Base-by-base conservation (phyloP, 2,113 vertebrate species). In the Tupaia tana region DNA sequence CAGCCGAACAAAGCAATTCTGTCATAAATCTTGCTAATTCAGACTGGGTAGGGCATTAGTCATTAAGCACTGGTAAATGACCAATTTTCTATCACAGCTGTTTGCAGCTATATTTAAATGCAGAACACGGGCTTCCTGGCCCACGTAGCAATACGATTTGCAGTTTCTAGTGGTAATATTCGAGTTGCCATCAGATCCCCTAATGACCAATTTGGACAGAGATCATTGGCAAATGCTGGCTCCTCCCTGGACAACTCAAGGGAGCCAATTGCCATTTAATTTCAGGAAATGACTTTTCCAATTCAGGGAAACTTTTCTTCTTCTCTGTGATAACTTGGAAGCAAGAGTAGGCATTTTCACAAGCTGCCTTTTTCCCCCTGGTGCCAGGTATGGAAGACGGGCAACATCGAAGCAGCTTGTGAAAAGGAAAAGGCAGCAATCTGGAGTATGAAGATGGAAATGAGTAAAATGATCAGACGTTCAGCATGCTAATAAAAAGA, bases 61-160 rank as follows among this genome's bases (percentile, higher is more conserved):
- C 95, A 96, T 75, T 89, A 86, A 89, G 83, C 89, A 9, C 18
- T 90, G 95, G 96, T 81, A 89, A 96, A 92, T 95, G 59, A 97
- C 89, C 95, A 70, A 59, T 70, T 96, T 80, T 71, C 93, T 0
- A 54, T 43, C 61, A 90, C 93, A 77, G 89, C 97, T 56, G 22
- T 90, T 95, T 43, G 8, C 64, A 79, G 64, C 78, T 90, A 9
- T 78, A 31, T 84, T 86, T 95, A 79, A n/a, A 95, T 94, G 93
- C 81, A 29, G 94, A 82, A 2, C 19, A 67, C 13, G 16, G 86
- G 5, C 92, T 84, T 83, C 89, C 52, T 70, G 70, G 87, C 54
- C 16, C 89, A 84, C 13, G 13, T 81, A 27, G 84, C 78, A 91
- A 24, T 89, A 89, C 56, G 95, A 96, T 94, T 92, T 93, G 74